A percentile compares a stretch with the other conserved stretches of the same genome.
phyloP scores from a whole-genome alignment of 1,140 invertebrate genomes.

The Drosophila arawakana region DNA sequence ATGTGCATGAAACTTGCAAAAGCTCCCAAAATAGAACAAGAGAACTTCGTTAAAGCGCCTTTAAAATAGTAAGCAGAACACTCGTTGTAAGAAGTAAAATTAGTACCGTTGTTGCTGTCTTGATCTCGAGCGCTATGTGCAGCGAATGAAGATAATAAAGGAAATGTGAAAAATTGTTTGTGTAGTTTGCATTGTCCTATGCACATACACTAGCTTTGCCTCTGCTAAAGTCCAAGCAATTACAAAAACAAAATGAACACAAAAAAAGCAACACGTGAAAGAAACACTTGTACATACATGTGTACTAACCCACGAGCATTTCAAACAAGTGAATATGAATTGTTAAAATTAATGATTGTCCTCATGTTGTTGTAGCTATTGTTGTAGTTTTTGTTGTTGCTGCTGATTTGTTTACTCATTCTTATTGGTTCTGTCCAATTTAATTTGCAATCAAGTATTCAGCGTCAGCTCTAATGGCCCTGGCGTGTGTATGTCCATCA shows the following conservation, averaged over 20 bases:
- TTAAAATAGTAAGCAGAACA: too few species aligned
- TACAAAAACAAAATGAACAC: neutral
- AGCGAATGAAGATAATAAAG: too few species aligned
- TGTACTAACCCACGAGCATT: slow-evolving; percentile 17
- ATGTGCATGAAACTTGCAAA: too few species aligned
- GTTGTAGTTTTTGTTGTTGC: slow-evolving; percentile 6
- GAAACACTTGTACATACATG: slow-evolving; percentile 8
- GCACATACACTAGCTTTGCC: too few species aligned
- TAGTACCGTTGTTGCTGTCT: too few species aligned
- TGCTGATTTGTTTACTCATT: slow-evolving; percentile 5
- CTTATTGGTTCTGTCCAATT: slow-evolving; percentile 56
- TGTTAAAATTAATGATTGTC: slow-evolving; percentile 62
- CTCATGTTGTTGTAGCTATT: slow-evolving; percentile 1
- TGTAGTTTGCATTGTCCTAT: too few species aligned
- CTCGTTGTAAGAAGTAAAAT: too few species aligned
- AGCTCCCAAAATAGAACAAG: too few species aligned
- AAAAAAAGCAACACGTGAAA: slow-evolving; percentile 21
- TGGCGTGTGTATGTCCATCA: slow-evolving; percentile 61
- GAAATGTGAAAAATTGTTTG: too few species aligned
- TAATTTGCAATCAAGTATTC: slow-evolving; percentile 78
- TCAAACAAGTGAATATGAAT: slow-evolving; percentile 66
- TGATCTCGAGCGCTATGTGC: too few species aligned
- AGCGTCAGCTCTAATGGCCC: slow-evolving; percentile 61
- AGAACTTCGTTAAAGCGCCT: too few species aligned
- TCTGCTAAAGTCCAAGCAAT: too few species aligned